Base-by-base conservation (phyloP, 2,113 vertebrate species). In the Apodemus speciosus region DNA sequence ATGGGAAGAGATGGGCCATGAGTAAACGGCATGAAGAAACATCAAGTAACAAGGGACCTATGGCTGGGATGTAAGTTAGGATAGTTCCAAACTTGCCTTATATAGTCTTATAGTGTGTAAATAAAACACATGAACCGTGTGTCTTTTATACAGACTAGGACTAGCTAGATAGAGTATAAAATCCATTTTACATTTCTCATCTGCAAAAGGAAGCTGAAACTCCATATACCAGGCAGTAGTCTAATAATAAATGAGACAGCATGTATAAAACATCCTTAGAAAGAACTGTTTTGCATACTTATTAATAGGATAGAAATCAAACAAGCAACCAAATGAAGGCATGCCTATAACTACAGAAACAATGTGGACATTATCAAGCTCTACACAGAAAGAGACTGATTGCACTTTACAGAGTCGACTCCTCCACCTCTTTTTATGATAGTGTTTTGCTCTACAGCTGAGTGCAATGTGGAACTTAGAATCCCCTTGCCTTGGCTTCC, bases 251-350 rank as follows among this genome's bases (percentile, higher is more conserved):
- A 64, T 60, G 16, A 91, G 68, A 72, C 16, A 21, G 2, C 40
- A 53, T 21, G 62, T 7, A 51, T 58, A 58, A 93, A 79, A 30
- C 7, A 60, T 51, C 6, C 81, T 27, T 9, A 53, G 23, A 88
- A 35, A 85, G n/a, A 11, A 81, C 46, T 32, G 13, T 49, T 91
- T 89, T 92, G n/a, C 43, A 66, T 76, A 13, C 51, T 79, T 85
- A 51, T 73, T 76, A 62, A 53, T 40, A 25, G 60, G 21, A 51
- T 80, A 79, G 43, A 93, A 93, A 88, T 91, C 46, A 84, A 77
- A 75, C 40, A 13, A 81, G 2, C 11, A 21, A 92, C 56, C 49
- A 90, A 88, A 85, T 43, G 21, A 13, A 77, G 83, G 38, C 15
- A 76, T 25, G 49, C 10, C 40, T 76, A 7, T 40, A 90, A 85